phyloP scores from a whole-genome alignment of 2,113 vertebrate species.

The Thymallus thymallus region DNA sequence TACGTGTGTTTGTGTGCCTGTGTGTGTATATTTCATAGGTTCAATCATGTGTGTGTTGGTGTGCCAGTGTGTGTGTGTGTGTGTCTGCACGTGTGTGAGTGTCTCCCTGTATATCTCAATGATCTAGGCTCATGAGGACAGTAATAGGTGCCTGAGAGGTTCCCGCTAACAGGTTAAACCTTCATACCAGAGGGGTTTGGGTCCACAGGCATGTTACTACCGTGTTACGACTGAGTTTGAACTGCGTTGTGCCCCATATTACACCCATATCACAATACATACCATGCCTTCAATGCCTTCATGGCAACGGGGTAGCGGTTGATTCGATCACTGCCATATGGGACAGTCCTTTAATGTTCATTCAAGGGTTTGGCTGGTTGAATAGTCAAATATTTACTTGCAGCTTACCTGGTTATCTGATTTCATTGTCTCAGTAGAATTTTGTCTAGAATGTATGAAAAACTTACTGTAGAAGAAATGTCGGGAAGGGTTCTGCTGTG shows the following conservation, averaged over 20 bases:
- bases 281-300: not conserved
- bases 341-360: too few species aligned
- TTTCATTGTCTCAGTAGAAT: too few species aligned
- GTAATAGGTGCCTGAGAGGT: slow-evolving; percentile 55
- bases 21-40: not conserved
- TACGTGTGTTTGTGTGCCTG: not conserved
- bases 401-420: too few species aligned
- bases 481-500: too few species aligned
- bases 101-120: not conserved
- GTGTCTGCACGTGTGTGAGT: slow-evolving; percentile 7
- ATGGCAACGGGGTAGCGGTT: not conserved
- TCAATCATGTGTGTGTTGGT: not conserved
- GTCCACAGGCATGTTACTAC: slow-evolving; percentile 33
- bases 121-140: slow-evolving; percentile 34
- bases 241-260: not conserved
- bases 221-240: slow-evolving; percentile 29
- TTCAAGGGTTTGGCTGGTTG: too few species aligned
- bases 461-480: too few species aligned
- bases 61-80: not conserved
- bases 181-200: slow-evolving; percentile 42
- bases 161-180: slow-evolving; percentile 60
- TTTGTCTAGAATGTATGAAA: too few species aligned
- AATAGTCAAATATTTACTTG: too few species aligned
- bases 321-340: too few species aligned
- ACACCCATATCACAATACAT: not conserved